Evolutionary conservation across 2,888 invertebrate genomes (phyloP).

Genomic region (Mellilla xanthometata): DNA sequence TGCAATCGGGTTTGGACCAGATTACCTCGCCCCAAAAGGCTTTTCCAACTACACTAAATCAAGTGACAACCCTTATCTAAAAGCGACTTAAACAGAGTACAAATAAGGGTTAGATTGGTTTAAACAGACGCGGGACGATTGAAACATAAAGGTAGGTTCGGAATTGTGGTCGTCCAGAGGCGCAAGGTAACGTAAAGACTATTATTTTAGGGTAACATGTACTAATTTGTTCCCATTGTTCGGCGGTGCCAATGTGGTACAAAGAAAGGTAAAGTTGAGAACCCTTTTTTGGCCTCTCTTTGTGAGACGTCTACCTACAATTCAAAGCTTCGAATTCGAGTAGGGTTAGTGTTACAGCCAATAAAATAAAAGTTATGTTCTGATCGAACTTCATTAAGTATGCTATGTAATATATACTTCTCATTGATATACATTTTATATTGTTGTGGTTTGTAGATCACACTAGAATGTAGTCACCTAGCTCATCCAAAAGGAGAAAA

Average conservation of each 20-base stretch:
- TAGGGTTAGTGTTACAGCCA: too few species aligned
- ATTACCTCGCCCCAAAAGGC: slow-evolving; percentile 67
- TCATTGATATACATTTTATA: too few species aligned
- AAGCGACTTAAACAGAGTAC: slow-evolving; percentile 37
- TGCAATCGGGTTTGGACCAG: slow-evolving; percentile 69
- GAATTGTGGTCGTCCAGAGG: slow-evolving; percentile 53
- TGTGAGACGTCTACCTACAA: slow-evolving; percentile 26
- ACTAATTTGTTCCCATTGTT: slow-evolving; percentile 58
- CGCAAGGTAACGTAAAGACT: slow-evolving; percentile 51
- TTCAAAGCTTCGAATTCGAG: too few species aligned
- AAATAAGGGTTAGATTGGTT: slow-evolving; percentile 43
- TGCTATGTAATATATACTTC: too few species aligned
- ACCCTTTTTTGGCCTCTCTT: too few species aligned
- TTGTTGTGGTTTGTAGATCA: too few species aligned
- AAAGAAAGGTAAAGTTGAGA: slow-evolving; percentile 27
- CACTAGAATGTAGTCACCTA: too few species aligned
- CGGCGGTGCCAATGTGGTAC: slow-evolving; percentile 28
- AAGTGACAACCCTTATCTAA: slow-evolving; percentile 37
- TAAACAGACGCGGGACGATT: slow-evolving; percentile 45
- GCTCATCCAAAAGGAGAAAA: too few species aligned
- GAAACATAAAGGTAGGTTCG: slow-evolving; percentile 47
- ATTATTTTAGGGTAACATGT: slow-evolving; percentile 63
- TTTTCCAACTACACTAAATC: slow-evolving; percentile 62
- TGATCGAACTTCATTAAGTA: too few species aligned
- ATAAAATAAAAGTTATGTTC: too few species aligned